Evolutionary conservation across 2,888 invertebrate genomes (phyloP), one percentile per base, ranked within the genome.

Genomic region (Nowickia ferox): DNA sequence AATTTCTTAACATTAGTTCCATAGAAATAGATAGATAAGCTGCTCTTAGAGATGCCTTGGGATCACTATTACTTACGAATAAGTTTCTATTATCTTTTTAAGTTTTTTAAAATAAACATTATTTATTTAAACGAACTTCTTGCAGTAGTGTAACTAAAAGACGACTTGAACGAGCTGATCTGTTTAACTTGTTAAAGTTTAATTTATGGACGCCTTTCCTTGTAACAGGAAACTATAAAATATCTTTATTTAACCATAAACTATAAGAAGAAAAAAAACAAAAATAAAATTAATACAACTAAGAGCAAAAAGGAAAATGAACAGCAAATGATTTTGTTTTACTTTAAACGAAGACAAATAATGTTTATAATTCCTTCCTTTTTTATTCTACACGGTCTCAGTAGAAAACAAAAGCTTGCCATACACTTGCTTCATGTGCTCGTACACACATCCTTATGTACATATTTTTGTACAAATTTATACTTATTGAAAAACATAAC

Each of bases 211-310:
- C 84, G 77, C 81, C 84, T 81, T 69, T 81, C 42, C 74, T 68
- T 85, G 84, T 81, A 68, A 69, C 81, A 81, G 81, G 84, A 85
- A 85, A 85, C 84, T 74, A 85, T 85, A 85, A 85, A 85, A 85
- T 85, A 85, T 85, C 81, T 85, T 81, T 81, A 85, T 81, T 81
- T 78, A 74, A 69, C 68, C 63, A 74, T 63, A 63, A 78, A 78
- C 22, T 46, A 74, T 38, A 51, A 68, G 17, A 72, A 30, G 40
- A 66, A 59, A 9, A 75, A 65, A 66, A 59, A 9, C 71, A 65
- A 66, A 48, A 19, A 61, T 11, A 57, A 38, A 65, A 65, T 17
- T 22, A 44, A 66, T 44, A 42, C 42, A 63, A 61, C 9, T 8
- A 42, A n/a, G 17, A n/a, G 17, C 13, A 61, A 17, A 42, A 42